phyloP scores from a whole-genome alignment of 2,888 invertebrate species.

The Agrotis segetum region DNA sequence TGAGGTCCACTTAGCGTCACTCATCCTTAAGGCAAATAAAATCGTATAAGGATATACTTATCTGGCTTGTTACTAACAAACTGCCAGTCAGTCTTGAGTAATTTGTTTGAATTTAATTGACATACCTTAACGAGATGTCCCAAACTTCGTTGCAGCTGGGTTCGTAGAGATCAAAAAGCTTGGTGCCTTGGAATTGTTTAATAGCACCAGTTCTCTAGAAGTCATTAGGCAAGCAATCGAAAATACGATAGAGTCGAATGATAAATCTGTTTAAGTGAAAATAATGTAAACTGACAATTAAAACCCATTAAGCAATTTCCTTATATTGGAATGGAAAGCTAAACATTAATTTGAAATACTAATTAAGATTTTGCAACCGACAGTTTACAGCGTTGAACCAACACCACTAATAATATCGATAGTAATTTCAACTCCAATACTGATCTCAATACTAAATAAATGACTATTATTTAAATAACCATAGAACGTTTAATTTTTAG shows the following conservation, averaged over 20 bases:
- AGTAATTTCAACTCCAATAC: conserved; percentile 13
- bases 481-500: conserved; percentile 85
- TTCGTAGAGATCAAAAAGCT: background rate
- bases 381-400: background rate
- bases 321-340: background rate
- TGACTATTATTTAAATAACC: conserved; percentile 62
- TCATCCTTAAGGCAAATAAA: conserved; percentile 57
- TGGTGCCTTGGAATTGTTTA: background rate
- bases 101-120: conserved; percentile 29
- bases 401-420: background rate
- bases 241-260: background rate
- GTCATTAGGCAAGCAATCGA: background rate
- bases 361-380: background rate
- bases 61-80: conserved; percentile 41
- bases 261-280: conserved; percentile 5
- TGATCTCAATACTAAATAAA: conserved; percentile 38
- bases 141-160: background rate
- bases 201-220: background rate
- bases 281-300: background rate
- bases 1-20: conserved; percentile 55
- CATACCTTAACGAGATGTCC: background rate
- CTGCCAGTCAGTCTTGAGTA: conserved; percentile 28
- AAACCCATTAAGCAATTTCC: background rate
- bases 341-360: background rate
- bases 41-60: conserved; percentile 54